Percentiles rank a stretch among this genome's conserved stretches.
These are phyloP conservation scores for Syngnathus acus DNA, from an alignment of 2,797 vertebrate species.

Conservation along the genomic window DNA sequence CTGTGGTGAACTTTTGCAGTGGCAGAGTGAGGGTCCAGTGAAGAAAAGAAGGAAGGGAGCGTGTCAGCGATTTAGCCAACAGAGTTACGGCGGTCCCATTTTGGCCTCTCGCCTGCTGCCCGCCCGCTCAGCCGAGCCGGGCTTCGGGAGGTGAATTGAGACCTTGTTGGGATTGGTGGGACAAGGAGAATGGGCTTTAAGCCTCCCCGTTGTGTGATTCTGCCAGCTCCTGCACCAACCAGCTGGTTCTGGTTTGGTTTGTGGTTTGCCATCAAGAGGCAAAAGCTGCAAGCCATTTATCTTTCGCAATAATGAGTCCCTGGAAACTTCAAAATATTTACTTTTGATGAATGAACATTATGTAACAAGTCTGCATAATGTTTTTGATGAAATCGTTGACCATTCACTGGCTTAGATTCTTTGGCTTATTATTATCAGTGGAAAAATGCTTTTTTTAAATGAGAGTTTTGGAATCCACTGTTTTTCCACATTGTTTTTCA, in stretches of 20 bases:
- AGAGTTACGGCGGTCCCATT: slow-evolving; percentile 29
- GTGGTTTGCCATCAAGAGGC: slow-evolving; percentile 9
- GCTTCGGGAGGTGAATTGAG: slow-evolving; percentile 32
- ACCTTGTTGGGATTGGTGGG: slow-evolving; percentile 32
- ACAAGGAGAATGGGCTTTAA: slow-evolving; percentile 27
- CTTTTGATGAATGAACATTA: background rate
- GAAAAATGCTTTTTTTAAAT: background rate
- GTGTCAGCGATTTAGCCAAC: slow-evolving; percentile 53
- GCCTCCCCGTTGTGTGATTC: slow-evolving; percentile 10
- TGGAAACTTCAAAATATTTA: background rate
- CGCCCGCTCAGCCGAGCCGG: slow-evolving; percentile 32
- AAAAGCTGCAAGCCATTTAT: slow-evolving; percentile 12
- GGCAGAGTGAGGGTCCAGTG: slow-evolving; percentile 38
- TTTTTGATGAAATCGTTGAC: background rate
- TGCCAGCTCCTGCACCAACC: slow-evolving; percentile 19
- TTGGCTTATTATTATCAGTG: background rate
- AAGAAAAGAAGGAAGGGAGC: slow-evolving; percentile 60
- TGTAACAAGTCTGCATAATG: background rate
- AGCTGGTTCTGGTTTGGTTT: slow-evolving; percentile 36
- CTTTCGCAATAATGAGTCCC: background rate
- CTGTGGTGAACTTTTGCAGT: slow-evolving; percentile 30
- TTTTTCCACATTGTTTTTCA: background rate
- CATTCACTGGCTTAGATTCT: background rate
- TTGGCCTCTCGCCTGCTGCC: slow-evolving; percentile 39
- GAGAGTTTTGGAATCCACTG: background rate